Evolutionary conservation across 2,888 invertebrate genomes (phyloP), one percentile per base, ranked within the genome.

Genomic region (Sarcophaga carnaria): DNA sequence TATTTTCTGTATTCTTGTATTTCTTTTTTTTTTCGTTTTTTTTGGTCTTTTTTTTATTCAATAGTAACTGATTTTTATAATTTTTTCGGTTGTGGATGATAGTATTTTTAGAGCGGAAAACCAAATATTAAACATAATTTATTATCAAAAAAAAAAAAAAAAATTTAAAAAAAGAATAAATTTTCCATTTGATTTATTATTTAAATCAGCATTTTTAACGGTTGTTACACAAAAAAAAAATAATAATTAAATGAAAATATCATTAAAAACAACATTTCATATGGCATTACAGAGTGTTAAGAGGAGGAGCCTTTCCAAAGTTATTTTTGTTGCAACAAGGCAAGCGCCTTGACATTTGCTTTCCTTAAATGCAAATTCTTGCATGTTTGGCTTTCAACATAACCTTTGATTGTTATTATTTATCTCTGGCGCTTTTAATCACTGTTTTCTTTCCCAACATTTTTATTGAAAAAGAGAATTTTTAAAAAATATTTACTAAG

Each of bases 61-160:
- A 70, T 54, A 62, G 62, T 72, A 72, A 47, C 49, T 67, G 72
- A 67, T 69, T 83, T 83, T 60, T 25, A 54, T 74, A 12, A 20
- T 22, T 54, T 71, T 22, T n/a, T 72, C n/a, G 17, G 10, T 12
- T 77, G 5, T 70, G 20, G 45, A 49, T 62, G 67, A 72, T 49
- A 27, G 6, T 63, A 47, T 62, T 87, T 84, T 71, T 81, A 79
- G 84, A 84, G 84, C 84, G 84, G 69, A 87, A 87, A 81, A 22
- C 12, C 54, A 86, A 80, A 63, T 76, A 80, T 86, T 67, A 77
- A 80, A 79, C 64, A 49, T 59, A 81, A 80, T 72, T 80, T 72
- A 62, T 75, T 71, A 60, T 54, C 27, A 22, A 45, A n/a, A 67
- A 80, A 75, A 27, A 45, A 69, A 54, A 54, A 5, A 47, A 67